Evolutionary conservation across 1,140 invertebrate species (phyloP).

Genomic region (Condylostylus longicornis): DNA sequence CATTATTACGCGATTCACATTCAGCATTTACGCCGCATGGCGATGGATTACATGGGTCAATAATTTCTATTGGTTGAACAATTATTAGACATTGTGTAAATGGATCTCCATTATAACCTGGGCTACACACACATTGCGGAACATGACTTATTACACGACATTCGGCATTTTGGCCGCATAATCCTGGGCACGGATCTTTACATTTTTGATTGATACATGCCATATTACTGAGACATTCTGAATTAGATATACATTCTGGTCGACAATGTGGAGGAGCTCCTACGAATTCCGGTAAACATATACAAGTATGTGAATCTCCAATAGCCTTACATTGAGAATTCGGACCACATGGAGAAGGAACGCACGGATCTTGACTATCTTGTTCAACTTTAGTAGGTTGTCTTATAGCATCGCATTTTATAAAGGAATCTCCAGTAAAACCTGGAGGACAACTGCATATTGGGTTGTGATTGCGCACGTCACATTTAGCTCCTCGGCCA

Average conservation of each 20-base stretch:
- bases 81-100: slow-evolving; percentile 44
- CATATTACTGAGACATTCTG: slow-evolving; percentile 58
- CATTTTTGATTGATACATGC: slow-evolving; percentile 66
- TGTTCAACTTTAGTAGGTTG: slow-evolving; percentile 10
- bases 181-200: slow-evolving; percentile 56
- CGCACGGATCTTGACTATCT: slow-evolving; percentile 45
- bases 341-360: slow-evolving; percentile 55
- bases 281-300: slow-evolving; percentile 43
- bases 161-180: slow-evolving; percentile 65
- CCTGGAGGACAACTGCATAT: slow-evolving; percentile 48
- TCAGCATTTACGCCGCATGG: slow-evolving; percentile 57
- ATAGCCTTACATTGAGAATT: slow-evolving; percentile 58
- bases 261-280: slow-evolving; percentile 44
- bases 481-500: slow-evolving; percentile 37
- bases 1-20: slow-evolving; percentile 43
- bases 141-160: slow-evolving; percentile 65
- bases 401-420: slow-evolving; percentile 24
- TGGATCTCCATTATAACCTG: slow-evolving; percentile 56
- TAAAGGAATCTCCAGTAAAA: slow-evolving; percentile 34
- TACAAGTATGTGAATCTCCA: slow-evolving; percentile 46
- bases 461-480: slow-evolving; percentile 52
- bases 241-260: slow-evolving; percentile 64
- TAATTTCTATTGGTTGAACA: slow-evolving; percentile 25
- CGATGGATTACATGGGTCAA: slow-evolving; percentile 47
- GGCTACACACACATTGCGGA: slow-evolving; percentile 57